These are phyloP conservation scores for Blera fallax DNA, from an alignment of 2,888 invertebrate genomes.

Conservation along the genomic window DNA sequence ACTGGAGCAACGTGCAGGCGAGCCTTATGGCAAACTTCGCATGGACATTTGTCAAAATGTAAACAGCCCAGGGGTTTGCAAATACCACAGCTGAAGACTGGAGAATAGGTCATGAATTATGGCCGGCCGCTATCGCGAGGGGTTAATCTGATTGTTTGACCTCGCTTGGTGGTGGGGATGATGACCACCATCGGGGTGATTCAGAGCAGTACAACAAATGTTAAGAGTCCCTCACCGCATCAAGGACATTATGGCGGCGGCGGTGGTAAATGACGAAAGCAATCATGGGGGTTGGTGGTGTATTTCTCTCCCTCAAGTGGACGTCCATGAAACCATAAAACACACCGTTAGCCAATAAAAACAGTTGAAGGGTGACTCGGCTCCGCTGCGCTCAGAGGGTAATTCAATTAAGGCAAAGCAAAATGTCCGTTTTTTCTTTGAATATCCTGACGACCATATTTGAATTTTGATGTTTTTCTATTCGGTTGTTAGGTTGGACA, in stretches of 20 bases:
- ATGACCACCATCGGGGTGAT: conserved; percentile 4
- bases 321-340: conserved; percentile 63
- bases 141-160: conserved; percentile 58
- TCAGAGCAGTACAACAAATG: conserved; percentile 25
- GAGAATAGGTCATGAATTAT: conserved; percentile 65
- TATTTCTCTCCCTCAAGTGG: not conserved
- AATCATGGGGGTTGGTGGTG: conserved; percentile 11
- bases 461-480: conserved; percentile 66
- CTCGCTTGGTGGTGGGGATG: conserved; percentile 16
- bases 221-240: not conserved
- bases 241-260: conserved; percentile 41
- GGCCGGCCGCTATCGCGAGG: conserved; percentile 46
- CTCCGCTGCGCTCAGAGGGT: conserved; percentile 73
- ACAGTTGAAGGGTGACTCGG: conserved; percentile 79
- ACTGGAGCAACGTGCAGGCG: not conserved
- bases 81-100: not conserved
- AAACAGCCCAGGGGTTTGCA: conserved; percentile 31
- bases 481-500: conserved; percentile 53
- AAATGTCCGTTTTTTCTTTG: conserved; percentile 76
- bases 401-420: conserved; percentile 69
- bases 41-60: conserved; percentile 72
- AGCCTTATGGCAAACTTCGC: conserved; percentile 55
- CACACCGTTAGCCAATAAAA: conserved; percentile 77
- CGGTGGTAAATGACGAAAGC: conserved; percentile 22
- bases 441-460: conserved; percentile 58